Base-by-base conservation (phyloP, 2,888 invertebrate species). In the Bibio marci region DNA sequence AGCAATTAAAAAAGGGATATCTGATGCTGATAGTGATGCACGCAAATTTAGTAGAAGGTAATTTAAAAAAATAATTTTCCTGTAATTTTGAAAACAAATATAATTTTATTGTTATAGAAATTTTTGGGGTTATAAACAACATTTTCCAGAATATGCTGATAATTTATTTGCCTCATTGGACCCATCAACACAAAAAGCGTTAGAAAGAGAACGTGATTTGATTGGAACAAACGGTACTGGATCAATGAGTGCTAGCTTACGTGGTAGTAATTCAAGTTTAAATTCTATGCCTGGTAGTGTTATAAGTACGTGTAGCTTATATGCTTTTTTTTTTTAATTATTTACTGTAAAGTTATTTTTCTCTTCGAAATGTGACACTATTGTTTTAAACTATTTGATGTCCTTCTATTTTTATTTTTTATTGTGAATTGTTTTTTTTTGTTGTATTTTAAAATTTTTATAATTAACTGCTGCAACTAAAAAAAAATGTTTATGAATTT, bases 1-100 rank as follows among this genome's bases (percentile, higher is more conserved):
- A 47, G 78, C 85, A 2, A 75, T 97, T 15, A 73, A 79, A 44
- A 76, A 77, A 46, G 92, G 92, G 0, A 80, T 95, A 44, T 73
- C 78, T 2, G 97, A 98, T 67, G 94, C 97, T 0, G 97, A 98
- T 62, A 74, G 81, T 22, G 83, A 83, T 38, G 91, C 94, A 1
- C 65, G 97, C 48, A 76, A 76, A 10, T 71, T 72, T 50, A 80
- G 85, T 1, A 70, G 92, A 53, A 81, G 77, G 87, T 90, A 58
- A 60, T 66, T 55, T 26, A 41, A 39, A 33, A 19, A 39, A 26
- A 34, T 41, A 15, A 30, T 35, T 26, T 27, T 12, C 8, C 30
- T 41, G 30, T 38, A 25, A 14, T 31, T n/a, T 32, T 27, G 38
- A 17, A 30, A 32, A 14, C 36, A 13, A 22, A 14, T 30, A 26